These are phyloP conservation scores for Tympanuchus pallidicinctus DNA, from an alignment of 2,113 vertebrate species.

Conservation along the genomic window DNA sequence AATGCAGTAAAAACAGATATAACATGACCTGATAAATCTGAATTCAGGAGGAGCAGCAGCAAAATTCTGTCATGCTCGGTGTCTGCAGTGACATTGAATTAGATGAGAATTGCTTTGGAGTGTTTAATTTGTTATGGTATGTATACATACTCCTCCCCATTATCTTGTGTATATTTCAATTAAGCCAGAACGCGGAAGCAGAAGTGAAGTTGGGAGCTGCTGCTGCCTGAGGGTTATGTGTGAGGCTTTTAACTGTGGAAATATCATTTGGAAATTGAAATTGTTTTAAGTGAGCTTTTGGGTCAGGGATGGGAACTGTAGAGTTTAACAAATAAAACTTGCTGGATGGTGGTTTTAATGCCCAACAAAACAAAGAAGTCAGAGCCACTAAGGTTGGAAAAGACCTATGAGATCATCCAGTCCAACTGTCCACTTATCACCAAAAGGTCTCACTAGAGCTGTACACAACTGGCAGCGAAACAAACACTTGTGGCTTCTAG, in stretches of 20 bases:
- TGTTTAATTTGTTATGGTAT: constrained; percentile 35
- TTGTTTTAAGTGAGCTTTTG: neutral
- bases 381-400: neutral
- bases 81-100: constrained; percentile 17
- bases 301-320: neutral
- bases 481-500: neutral
- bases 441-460: neutral
- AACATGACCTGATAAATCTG: neutral
- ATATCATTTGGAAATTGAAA: neutral
- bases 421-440: too few species aligned
- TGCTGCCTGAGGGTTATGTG: neutral
- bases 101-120: constrained; percentile 3
- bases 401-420: too few species aligned
- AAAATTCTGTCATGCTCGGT: neutral
- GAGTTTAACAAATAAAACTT: neutral
- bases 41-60: neutral
- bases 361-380: neutral
- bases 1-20: neutral
- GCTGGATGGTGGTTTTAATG: neutral
- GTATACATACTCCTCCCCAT: neutral
- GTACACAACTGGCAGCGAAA: neutral
- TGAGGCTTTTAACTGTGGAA: neutral
- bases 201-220: neutral
- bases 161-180: constrained; percentile 46
- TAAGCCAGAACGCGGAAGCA: neutral